Percentiles rank a stretch among this genome's conserved stretches.
These are phyloP conservation scores for Drosophila maculinotata DNA, from an alignment of 2,888 invertebrate genomes.

Conservation along the genomic window DNA sequence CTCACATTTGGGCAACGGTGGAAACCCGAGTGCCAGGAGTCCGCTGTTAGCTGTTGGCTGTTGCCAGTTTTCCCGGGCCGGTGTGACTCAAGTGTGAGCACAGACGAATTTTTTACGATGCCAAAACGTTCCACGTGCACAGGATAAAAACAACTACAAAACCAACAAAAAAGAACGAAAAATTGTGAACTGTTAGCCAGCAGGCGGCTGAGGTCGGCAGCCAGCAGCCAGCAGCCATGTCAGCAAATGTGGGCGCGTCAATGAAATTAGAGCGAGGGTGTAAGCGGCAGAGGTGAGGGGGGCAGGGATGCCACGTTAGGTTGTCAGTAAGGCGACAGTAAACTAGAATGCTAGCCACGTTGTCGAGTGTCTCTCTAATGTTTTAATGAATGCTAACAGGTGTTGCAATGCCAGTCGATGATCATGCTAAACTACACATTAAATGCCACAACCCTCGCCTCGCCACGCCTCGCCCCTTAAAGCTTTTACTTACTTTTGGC, in stretches of 20 bases:
- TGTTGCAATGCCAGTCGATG: conserved; percentile 40
- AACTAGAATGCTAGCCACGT: conserved; percentile 30
- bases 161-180: neutral
- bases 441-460: conserved; percentile 9
- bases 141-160: conserved; percentile 9
- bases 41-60: conserved; percentile 7
- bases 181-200: conserved; percentile 6
- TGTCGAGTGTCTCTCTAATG: conserved; percentile 8
- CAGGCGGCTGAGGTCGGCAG: conserved; percentile 24
- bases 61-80: conserved; percentile 21
- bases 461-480: no score
- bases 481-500: conserved; percentile 7
- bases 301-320: neutral
- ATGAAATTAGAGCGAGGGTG: conserved; percentile 56
- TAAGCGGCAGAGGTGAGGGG: neutral
- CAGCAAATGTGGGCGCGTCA: conserved; percentile 68
- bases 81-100: conserved; percentile 69
- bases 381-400: conserved; percentile 58
- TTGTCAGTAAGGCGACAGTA: neutral
- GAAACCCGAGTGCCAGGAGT: conserved; percentile 3
- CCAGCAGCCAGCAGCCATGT: conserved; percentile 42
- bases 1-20: neutral
- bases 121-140: conserved; percentile 40
- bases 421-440: conserved; percentile 22
- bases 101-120: conserved; percentile 57